Conservation (phyloP, 2,888 invertebrate species). For the Papilio elwesi region DNA sequence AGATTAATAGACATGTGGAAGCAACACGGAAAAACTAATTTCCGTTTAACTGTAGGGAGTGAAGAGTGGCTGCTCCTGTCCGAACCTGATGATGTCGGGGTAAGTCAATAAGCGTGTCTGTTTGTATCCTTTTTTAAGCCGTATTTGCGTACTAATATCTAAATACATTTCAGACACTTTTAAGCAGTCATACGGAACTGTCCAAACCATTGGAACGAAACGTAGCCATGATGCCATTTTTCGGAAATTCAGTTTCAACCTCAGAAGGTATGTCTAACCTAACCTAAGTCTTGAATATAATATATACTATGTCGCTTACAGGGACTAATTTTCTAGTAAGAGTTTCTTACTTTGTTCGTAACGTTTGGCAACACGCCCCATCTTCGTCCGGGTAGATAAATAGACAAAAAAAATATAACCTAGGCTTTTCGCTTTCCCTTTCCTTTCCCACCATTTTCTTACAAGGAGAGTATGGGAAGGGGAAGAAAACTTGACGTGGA, state of each 20-base stretch:
- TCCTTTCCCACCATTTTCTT: too few relatives aligned
- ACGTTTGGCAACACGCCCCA: too few relatives aligned
- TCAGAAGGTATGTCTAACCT: conserved; percentile 52
- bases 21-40: conserved; percentile 52
- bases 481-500: too few relatives aligned
- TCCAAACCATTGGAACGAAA: conserved; percentile 54
- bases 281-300: too few relatives aligned
- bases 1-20: conserved; percentile 52
- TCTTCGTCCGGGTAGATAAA: too few relatives aligned
- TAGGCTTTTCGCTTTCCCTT: too few relatives aligned
- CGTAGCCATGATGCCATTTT: conserved; percentile 55
- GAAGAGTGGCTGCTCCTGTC: conserved; percentile 54
- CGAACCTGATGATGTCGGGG: conserved; percentile 54
- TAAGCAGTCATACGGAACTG: conserved; percentile 51
- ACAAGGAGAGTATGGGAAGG: too few relatives aligned
- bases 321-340: too few relatives aligned
- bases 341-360: too few relatives aligned
- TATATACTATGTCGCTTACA: too few relatives aligned
- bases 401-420: too few relatives aligned
- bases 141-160: background rate
- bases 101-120: conserved; percentile 38
- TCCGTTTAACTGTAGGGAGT: conserved; percentile 52
- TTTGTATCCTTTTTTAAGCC: background rate
- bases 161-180: conserved; percentile 46
- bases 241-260: conserved; percentile 56